These are phyloP conservation scores for Achlya flavicornis DNA, from an alignment of 2,888 invertebrate species.

Conservation along the genomic window DNA sequence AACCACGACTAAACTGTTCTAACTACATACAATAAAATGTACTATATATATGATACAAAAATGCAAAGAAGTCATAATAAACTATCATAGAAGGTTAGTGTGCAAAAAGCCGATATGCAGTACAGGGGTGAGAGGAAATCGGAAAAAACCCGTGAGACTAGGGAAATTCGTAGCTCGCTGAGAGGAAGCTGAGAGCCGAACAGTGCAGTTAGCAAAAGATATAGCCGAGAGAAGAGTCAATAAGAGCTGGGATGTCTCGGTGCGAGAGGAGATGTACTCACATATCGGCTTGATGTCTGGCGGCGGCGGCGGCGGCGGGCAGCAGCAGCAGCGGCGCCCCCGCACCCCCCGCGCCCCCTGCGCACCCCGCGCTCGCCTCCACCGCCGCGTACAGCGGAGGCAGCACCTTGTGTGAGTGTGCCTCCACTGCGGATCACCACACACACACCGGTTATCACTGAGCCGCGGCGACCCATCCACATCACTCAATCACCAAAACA, in stretches of 20 bases:
- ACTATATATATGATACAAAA: not conserved
- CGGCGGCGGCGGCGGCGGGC: constrained; percentile 53
- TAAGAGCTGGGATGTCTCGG: not conserved
- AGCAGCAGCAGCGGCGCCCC: constrained; percentile 57
- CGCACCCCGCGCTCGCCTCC: constrained; percentile 55
- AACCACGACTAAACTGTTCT: not conserved
- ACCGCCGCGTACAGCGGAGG: constrained; percentile 78
- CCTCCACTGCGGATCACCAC: constrained; percentile 70
- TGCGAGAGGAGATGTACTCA: constrained; percentile 53
- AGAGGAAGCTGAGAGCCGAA: not conserved
- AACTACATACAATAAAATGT: not conserved
- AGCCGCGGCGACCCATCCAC: constrained; percentile 17
- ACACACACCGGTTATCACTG: constrained; percentile 46
- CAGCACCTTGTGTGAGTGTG: constrained; percentile 74
- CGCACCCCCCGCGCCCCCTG: constrained; percentile 17
- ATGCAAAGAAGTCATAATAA: not conserved
- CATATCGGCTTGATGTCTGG: constrained; percentile 56
- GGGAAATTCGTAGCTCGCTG: no score
- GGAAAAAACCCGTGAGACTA: not conserved
- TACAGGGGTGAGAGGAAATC: constrained; percentile 19
- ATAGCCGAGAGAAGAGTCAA: not conserved
- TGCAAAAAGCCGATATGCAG: constrained; percentile 37
- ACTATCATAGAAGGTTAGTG: constrained; percentile 18
- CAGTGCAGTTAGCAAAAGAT: not conserved
- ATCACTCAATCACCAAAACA: constrained; percentile 40